These are phyloP conservation scores for Amphipyra tragopoginis DNA, from an alignment of 2,888 invertebrate species.

Conservation along the genomic window DNA sequence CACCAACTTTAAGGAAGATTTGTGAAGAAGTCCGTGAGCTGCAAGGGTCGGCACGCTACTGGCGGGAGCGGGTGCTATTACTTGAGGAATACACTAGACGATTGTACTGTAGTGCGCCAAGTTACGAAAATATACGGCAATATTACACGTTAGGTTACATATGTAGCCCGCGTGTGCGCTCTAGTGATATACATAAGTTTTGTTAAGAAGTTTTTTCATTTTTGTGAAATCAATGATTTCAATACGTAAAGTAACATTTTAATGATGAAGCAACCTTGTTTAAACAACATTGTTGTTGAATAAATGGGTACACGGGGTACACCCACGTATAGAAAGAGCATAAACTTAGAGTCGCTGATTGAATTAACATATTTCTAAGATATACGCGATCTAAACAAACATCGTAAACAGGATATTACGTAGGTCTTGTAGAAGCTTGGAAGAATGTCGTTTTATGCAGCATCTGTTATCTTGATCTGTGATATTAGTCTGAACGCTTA, in stretches of 20 bases:
- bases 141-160: too few relatives aligned
- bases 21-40: too few relatives aligned
- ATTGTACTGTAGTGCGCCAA: too few relatives aligned
- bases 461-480: conserved; percentile 14
- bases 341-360: background rate
- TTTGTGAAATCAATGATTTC: too few relatives aligned
- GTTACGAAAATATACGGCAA: too few relatives aligned
- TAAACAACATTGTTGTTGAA: background rate
- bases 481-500: conserved; percentile 1
- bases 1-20: too few relatives aligned
- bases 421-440: background rate
- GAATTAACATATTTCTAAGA: background rate
- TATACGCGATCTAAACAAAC: background rate
- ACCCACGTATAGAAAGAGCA: background rate
- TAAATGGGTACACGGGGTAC: background rate
- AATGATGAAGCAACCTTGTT: background rate
- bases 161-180: too few relatives aligned
- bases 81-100: too few relatives aligned
- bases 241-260: background rate
- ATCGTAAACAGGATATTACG: conserved; percentile 36
- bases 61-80: too few relatives aligned
- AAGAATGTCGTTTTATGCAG: conserved; percentile 31
- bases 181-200: too few relatives aligned
- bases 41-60: too few relatives aligned
- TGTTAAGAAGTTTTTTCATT: too few relatives aligned